Evolutionary conservation across 2,113 vertebrate species (phyloP), one percentile per base, ranked within the genome.

Genomic region (Alethe castanea): DNA sequence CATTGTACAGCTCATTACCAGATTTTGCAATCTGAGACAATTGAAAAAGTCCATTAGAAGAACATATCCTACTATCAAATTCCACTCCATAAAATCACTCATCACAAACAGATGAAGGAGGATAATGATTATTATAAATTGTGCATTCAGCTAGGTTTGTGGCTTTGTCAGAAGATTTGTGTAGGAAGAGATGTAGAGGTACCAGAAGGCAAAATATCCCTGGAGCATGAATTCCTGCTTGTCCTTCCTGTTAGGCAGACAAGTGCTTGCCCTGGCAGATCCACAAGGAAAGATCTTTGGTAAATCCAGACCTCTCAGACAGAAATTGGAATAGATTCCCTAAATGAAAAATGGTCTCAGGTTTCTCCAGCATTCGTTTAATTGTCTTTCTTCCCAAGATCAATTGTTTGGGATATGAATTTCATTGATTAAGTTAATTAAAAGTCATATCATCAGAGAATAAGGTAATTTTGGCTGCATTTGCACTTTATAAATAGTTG

Each of bases 401-500:
- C 57, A 74, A 64, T 35, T 67, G 24, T 84, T 71, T 69, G 66
- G 79, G 48, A 82, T 82, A 79, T 40, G 33, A 59, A 81, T 92
- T 89, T 84, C 24, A 91, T 52, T 81, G 50, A 92, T 86, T 81
- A 62, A 66, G 33, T 74, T 92, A 81, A 94, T 89, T 79, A 91
- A 40, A 91, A 85, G 48, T 54, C 24, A 29, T 64, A 47, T 60
- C 70, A 89, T 74, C 44, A 93, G 31, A 61, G 50, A 36, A 66
- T 16, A 45, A 50, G 7, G 42, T 62, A 81, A 62, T 89, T 91
- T 56, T 64, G 35, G 42, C 35, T 74, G 56, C 20, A 71, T 73
- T 76, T 83, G 25, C 52, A 54, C 42, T 70, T 88, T 28, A 73
- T 33, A 91, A 94, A 81, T 84, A 84, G 22, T 19, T 78, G 42